These are phyloP conservation scores for Balanococcus diminutus DNA, from an alignment of 2,888 invertebrate genomes.

Conservation along the genomic window DNA sequence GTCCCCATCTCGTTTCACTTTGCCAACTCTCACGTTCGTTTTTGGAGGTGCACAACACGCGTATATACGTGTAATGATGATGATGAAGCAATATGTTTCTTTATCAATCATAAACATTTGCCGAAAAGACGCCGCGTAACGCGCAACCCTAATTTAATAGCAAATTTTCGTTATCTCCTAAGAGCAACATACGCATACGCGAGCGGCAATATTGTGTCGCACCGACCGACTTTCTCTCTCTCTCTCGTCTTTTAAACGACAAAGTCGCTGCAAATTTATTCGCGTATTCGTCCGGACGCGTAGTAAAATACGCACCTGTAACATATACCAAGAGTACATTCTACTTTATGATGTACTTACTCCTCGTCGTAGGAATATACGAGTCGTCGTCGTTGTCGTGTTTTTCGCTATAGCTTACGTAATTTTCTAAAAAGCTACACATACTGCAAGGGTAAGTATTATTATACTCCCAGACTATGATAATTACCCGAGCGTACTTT, in stretches of 20 bases:
- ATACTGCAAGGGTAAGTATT: neutral
- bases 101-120: constrained; percentile 43
- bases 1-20: neutral
- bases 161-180: constrained; percentile 33
- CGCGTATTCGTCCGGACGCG: neutral
- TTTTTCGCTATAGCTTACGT: neutral
- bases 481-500: neutral
- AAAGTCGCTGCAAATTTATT: neutral
- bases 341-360: neutral
- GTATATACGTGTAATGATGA: constrained; percentile 7
- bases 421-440: neutral
- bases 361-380: neutral
- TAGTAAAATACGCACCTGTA: neutral
- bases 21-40: neutral
- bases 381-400: neutral
- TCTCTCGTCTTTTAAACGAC: neutral
- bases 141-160: constrained; percentile 39
- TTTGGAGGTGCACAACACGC: neutral
- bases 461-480: neutral
- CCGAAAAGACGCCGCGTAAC: neutral
- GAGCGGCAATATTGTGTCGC: constrained; percentile 1
- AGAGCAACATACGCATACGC: constrained; percentile 5
- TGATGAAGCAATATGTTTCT: constrained; percentile 44
- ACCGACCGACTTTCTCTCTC: neutral
- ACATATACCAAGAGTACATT: neutral